These are phyloP conservation scores for Gymnogyps californianus DNA, from an alignment of 2,113 vertebrate species.

Conservation along the genomic window DNA sequence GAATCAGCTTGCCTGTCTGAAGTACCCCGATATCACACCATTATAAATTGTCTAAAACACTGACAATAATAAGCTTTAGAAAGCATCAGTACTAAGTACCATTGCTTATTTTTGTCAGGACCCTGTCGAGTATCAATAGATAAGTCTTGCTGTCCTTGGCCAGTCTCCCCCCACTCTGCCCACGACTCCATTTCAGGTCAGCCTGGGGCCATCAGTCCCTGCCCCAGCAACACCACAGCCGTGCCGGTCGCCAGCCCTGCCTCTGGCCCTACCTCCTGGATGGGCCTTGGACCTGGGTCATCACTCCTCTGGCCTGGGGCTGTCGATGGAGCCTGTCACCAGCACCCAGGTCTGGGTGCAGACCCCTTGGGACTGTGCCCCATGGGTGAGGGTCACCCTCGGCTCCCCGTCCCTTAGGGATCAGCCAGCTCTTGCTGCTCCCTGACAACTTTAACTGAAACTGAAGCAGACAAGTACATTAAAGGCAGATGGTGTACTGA, in stretches of 20 bases:
- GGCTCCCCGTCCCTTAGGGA: not conserved
- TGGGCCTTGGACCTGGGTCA: no score
- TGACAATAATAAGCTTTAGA: not conserved
- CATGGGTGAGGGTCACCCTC: not conserved
- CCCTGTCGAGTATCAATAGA: not conserved
- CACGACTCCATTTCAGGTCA: not conserved
- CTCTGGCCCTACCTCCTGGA: not conserved
- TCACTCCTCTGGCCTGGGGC: not conserved
- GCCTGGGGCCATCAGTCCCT: not conserved
- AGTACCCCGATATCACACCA: rapidly evolving
- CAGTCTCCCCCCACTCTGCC: not conserved
- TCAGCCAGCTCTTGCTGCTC: not conserved
- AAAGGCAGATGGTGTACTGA: not conserved
- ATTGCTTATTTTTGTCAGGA: not conserved
- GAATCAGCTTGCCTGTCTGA: rapidly evolving
- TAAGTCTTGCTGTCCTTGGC: no score
- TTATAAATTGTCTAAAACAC: not conserved
- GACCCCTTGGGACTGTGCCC: not conserved
- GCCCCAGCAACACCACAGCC: not conserved
- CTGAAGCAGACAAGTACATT: not conserved
- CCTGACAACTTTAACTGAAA: not conserved
- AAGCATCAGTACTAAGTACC: not conserved
- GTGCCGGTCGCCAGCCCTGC: rapidly evolving
- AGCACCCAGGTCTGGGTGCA: not conserved
- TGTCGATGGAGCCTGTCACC: not conserved